These are phyloP conservation scores for Hippocampus zosterae DNA, from an alignment of 2,113 vertebrate species.

Conservation along the genomic window DNA sequence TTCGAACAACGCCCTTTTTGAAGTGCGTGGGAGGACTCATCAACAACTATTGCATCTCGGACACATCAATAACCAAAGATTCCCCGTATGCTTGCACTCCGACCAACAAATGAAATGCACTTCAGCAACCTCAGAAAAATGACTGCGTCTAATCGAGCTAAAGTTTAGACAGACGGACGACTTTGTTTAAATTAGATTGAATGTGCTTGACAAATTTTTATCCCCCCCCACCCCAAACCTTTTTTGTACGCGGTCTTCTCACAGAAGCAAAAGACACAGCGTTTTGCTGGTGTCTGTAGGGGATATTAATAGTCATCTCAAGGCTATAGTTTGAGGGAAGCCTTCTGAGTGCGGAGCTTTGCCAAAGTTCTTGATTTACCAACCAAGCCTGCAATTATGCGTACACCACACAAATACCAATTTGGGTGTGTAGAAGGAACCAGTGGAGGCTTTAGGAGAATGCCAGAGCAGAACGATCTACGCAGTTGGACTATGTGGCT, in stretches of 20 bases:
- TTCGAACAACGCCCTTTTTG: conserved; percentile 45
- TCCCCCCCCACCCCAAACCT: conserved; percentile 20
- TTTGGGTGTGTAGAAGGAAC: conserved; percentile 75
- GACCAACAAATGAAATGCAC: conserved; percentile 32
- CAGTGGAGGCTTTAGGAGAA: conserved; percentile 57
- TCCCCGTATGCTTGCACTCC: conserved; percentile 12
- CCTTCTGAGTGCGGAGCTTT: conserved; percentile 61
- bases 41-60: conserved; percentile 18
- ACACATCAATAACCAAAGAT: conserved; percentile 29
- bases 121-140: neutral
- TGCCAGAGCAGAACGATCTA: conserved; percentile 37
- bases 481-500: conserved; percentile 36
- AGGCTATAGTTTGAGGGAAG: conserved; percentile 75
- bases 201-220: conserved; percentile 15
- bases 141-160: conserved; percentile 14
- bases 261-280: conserved; percentile 44
- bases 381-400: conserved; percentile 75
- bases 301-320: conserved; percentile 74
- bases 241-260: conserved; percentile 29
- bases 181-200: conserved; percentile 19
- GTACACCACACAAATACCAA: conserved; percentile 73
- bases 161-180: conserved; percentile 36
- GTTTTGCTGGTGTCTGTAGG: conserved; percentile 62
- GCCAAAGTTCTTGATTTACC: conserved; percentile 73
- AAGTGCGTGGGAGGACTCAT: conserved; percentile 41